Base-by-base conservation (phyloP, 2,888 invertebrate genomes). In the Drosophila formosana region DNA sequence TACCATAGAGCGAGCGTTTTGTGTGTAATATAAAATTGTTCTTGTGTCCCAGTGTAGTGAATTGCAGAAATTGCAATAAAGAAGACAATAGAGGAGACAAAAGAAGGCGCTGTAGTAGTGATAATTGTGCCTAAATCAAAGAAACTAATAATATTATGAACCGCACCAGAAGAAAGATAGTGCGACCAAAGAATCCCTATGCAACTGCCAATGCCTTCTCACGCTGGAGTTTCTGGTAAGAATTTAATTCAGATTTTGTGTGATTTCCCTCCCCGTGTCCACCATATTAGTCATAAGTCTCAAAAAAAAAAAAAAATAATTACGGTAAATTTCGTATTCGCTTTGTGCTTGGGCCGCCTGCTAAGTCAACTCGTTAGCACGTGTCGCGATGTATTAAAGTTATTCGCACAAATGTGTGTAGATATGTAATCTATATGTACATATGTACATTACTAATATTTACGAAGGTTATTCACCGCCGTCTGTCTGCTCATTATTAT, bases 141-240 rank as follows among this genome's bases (percentile, higher is more conserved):
- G n/a, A 37, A 37, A 37, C 5, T 69, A 82, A 68, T 68, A 92
- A 92, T 37, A 37, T 37, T 37, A 37, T 92, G 92, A 92, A 92
- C 89, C 89, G 92, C 72, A 92, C 91, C 75, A 90, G 90, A 78
- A 86, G 86, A 93, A 94, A 88, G 92, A 93, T 69, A 91, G 93
- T 81, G 91, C 94, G 85, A 91, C 92, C 90, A 52, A 86, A 89
- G 78, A 95, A 96, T 92, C 96, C 96, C 2, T 93, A 94, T 71
- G 94, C 95, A 83, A 94, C 87, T 4, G 95, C 96, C 3, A 95
- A 94, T 90, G 79, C 93, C 18, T 79, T 96, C 26, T 95, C 96
- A 4, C 93, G 94, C 74, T 91, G 95, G 81, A 94, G 94, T 68
- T 96, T 94, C 91, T 94, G 95, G 96, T 96, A 92, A 93, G 95